Percentiles rank a stretch among this genome's conserved stretches.
Evolutionary conservation across 2,113 vertebrate species (phyloP).

Genomic region (Laticauda laticaudata): DNA sequence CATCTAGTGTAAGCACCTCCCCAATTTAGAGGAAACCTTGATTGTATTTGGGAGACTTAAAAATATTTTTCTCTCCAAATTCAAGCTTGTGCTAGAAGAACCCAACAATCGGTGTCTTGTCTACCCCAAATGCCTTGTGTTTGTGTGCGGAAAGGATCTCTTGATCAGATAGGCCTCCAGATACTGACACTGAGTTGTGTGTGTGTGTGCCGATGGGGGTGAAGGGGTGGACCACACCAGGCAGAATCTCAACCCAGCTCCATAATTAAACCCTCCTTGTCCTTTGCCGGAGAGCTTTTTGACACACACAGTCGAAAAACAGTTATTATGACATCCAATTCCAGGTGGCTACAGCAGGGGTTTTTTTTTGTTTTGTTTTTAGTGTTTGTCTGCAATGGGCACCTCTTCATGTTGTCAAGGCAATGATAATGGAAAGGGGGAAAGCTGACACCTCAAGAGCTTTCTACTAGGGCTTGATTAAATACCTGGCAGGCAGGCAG

Average conservation of each 20-base stretch:
- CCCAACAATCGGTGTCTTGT: constrained; percentile 33
- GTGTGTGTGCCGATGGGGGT: constrained; percentile 2
- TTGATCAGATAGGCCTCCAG: constrained; percentile 55
- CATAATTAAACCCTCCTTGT: constrained; percentile 68
- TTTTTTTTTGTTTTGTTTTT: neutral
- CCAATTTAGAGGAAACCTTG: neutral
- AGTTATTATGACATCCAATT: constrained; percentile 65
- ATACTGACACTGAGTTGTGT: constrained; percentile 57
- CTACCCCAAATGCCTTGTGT: neutral
- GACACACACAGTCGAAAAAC: constrained; percentile 55
- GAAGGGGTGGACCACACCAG: too few relatives aligned
- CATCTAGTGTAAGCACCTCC: neutral
- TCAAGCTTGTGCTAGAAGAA: constrained; percentile 26
- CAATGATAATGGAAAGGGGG: constrained; percentile 53
- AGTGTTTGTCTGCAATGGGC: constrained; percentile 29
- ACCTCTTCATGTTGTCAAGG: constrained; percentile 48
- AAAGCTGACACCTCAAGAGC: neutral
- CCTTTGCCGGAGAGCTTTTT: constrained; percentile 59
- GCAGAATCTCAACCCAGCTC: constrained; percentile 60
- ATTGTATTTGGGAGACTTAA: neutral
- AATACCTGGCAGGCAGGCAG: constrained; percentile 14
- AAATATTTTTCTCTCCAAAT: neutral
- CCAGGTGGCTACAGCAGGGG: constrained; percentile 53
- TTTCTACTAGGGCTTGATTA: constrained; percentile 19
- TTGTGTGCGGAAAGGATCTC: constrained; percentile 33